These are phyloP conservation scores for Pangasius krempfi DNA, from an alignment of 2,797 vertebrate genomes.

Conservation along the genomic window DNA sequence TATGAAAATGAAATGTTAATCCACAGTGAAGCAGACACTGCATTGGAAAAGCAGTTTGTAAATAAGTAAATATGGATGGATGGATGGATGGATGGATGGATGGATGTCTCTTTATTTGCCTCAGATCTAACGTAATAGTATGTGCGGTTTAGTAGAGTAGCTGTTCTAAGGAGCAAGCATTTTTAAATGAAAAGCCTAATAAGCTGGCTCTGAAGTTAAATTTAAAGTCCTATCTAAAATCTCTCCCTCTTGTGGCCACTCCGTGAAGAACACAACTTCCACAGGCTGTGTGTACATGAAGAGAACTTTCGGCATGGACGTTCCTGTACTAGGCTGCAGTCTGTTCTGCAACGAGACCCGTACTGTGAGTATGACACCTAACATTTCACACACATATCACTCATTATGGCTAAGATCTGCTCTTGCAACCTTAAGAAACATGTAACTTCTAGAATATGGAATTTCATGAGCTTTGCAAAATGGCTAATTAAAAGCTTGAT, in stretches of 20 bases:
- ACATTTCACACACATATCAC: background rate
- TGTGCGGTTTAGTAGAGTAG: background rate
- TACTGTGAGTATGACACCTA: conserved; percentile 40
- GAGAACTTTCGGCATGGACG: background rate
- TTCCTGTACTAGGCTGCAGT: conserved; percentile 48
- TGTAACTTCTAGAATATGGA: background rate
- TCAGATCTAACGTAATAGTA: background rate
- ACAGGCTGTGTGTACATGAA: conserved; percentile 36
- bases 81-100: background rate
- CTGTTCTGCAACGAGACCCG: conserved; percentile 51
- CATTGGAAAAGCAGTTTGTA: background rate
- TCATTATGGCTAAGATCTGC: background rate
- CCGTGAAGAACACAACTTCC: conserved; percentile 26
- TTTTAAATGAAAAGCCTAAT: background rate
- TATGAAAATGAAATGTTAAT: background rate
- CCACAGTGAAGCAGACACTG: too few species aligned
- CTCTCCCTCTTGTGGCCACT: background rate
- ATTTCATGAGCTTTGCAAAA: background rate
- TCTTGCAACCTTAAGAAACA: background rate
- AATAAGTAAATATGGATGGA: background rate
- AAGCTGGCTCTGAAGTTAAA: background rate
- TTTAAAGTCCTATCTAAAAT: background rate
- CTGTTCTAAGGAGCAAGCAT: background rate
- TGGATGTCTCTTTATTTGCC: background rate
- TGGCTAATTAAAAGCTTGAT: background rate